These are phyloP conservation scores for Paramormyrops kingsleyae DNA, from an alignment of 2,113 vertebrate genomes.

Conservation along the genomic window DNA sequence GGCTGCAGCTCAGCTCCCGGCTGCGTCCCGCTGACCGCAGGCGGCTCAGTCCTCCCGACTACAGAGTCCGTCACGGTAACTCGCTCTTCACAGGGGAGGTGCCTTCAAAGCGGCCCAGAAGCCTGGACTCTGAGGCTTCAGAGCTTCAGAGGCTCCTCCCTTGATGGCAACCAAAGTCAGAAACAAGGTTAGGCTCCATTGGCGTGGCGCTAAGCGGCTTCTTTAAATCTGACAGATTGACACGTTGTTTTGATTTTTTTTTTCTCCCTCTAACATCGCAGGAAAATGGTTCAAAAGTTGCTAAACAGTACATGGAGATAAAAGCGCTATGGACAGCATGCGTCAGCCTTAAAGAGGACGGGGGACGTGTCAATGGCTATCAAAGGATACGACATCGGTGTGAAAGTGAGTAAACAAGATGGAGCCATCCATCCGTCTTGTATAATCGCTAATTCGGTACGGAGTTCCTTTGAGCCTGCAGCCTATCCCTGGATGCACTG, in stretches of 20 bases:
- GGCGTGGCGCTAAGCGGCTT: neutral
- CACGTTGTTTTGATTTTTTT: neutral
- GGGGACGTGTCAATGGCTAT: neutral
- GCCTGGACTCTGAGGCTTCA: neutral
- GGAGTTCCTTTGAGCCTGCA: neutral
- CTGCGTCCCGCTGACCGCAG: neutral
- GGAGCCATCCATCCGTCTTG: neutral
- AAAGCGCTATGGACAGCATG: neutral
- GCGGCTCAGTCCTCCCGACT: neutral
- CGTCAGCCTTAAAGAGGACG: neutral
- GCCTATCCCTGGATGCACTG: neutral
- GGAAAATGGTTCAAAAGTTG: neutral
- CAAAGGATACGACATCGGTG: neutral
- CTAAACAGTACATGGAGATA: neutral
- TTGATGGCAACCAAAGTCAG: neutral
- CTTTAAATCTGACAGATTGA: slow-evolving; percentile 7
- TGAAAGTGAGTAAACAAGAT: neutral
- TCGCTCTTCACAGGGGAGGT: neutral
- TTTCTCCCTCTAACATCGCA: neutral
- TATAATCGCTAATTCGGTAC: neutral
- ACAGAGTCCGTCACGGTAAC: neutral
- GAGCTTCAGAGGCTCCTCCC: neutral
- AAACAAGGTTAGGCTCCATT: slow-evolving; percentile 1
- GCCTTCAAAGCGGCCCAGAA: neutral
- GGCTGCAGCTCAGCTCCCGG: neutral